phyloP scores from a whole-genome alignment of 2,888 invertebrate genomes.

The Hofmannophila pseudospretella region DNA sequence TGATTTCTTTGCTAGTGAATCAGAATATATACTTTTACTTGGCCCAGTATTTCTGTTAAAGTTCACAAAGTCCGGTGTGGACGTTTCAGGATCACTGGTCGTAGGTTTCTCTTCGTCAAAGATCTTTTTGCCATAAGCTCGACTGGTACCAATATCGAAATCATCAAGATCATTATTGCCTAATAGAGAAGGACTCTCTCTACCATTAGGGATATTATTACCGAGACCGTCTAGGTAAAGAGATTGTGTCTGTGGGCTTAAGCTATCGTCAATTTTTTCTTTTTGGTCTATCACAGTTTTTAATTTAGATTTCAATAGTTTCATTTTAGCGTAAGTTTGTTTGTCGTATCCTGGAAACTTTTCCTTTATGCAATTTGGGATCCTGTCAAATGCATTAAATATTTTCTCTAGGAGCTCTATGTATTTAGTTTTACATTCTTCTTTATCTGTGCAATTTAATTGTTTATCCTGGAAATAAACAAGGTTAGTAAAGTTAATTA shows the following conservation, averaged over 20 bases:
- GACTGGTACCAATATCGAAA: conserved; percentile 39
- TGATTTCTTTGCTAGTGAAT: conserved; percentile 41
- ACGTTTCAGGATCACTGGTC: conserved; percentile 28
- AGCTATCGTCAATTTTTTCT: conserved; percentile 33
- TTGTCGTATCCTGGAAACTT: conserved; percentile 80
- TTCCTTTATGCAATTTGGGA: conserved; percentile 79
- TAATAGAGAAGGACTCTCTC: conserved; percentile 30
- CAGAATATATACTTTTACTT: conserved; percentile 43
- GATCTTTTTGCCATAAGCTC: conserved; percentile 21
- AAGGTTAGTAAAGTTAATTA: too few relatives aligned
- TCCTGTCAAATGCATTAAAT: conserved; percentile 78
- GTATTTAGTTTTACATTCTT: conserved; percentile 71
- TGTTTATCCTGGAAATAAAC: conserved; percentile 25
- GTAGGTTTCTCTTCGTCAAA: conserved; percentile 10
- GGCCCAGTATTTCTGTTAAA: conserved; percentile 29
- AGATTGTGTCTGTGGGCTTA: conserved; percentile 21
- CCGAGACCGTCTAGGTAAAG: conserved; percentile 9
- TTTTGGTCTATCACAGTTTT: conserved; percentile 61
- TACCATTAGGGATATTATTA: conserved; percentile 24
- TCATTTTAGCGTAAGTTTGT: conserved; percentile 74
- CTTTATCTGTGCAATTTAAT: conserved; percentile 29
- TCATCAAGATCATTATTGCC: conserved; percentile 32
- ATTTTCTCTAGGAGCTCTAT: conserved; percentile 81
- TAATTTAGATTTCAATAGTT: conserved; percentile 76
- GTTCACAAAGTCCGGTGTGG: conserved; percentile 43